Evolutionary conservation across 2,888 invertebrate genomes (phyloP), one percentile per base, ranked within the genome.

Genomic region (Diplazon laetatorius): DNA sequence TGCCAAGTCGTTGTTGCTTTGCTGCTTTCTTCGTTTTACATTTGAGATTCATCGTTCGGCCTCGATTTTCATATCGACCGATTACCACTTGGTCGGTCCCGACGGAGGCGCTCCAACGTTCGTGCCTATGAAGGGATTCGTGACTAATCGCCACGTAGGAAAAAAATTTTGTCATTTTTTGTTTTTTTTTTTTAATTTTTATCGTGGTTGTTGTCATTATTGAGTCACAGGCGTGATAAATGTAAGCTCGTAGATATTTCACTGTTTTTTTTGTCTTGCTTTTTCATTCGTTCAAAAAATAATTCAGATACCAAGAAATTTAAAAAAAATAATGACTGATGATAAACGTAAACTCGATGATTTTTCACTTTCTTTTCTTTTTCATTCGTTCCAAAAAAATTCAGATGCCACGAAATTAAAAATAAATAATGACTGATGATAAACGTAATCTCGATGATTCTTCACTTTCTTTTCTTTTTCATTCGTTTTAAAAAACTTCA

Each of bases 71-170:
- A 35, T 35, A 42, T 70, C 66, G 39, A 46, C 76, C 84, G 6
- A 89, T 87, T 90, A 91, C 90, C 90, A 90, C 74, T 89, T 89
- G 82, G 86, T 85, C 72, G 86, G 84, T 80, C 85, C 87, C 44
- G 87, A 78, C 44, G 84, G 86, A 16, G 85, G 74, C 30, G 84
- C 75, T 20, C 85, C 87, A 66, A 85, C 82, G 68, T 88, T 87
- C 70, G 88, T 84, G 80, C 86, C 89, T 82, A 88, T 82, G 85
- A 91, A 91, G 70, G 90, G 91, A 83, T 91, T 91, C 84, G 91
- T 91, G 72, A 80, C 82, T 89, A 79, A n/a, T 76, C 84, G 73
- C 83, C 85, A 87, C 78, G 35, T 48, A n/a, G n/a, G n/a, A 42
- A 69, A 78, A 35, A 42, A 57, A 39, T 39, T 44, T 18, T 10